Evolutionary conservation across 2,113 vertebrate species (phyloP), one percentile per base, ranked within the genome.

Genomic region (Lichenostomus cassidix): DNA sequence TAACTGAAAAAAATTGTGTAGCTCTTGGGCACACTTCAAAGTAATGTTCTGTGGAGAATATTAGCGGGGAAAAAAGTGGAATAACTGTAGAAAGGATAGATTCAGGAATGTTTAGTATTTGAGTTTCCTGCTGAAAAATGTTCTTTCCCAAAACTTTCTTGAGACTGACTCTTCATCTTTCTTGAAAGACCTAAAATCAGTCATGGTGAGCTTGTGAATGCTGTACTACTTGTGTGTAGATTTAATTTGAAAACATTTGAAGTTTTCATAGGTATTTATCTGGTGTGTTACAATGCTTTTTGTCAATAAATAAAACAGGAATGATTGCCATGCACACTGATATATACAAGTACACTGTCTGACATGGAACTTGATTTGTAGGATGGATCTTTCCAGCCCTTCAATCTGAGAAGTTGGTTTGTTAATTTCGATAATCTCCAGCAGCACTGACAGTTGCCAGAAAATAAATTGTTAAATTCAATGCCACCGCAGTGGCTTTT

Each of bases 1-100:
- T 80, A 94, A 87, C 79, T 86, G 60, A 80, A 94, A 76, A 91
- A 91, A 88, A 60, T 5, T 47, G 12, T n/a, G 35, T 87, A 65
- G 53, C 88, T 88, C 75, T 85, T 74, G 50, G 63, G 55, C 68
- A 83, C 46, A 25, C 73, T 83, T 94, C 59, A 83, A 53, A 85
- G 67, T 86, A 73, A 63, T 79, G 46, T 83, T 93, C 49, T 75
- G 41, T 27, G 27, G 47, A 81, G 85, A 77, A 70, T 86, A 55
- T 63, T 73, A 63, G 25, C 21, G 21, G 68, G 33, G 33, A 56
- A 83, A 71, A 46, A 35, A 23, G 8, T 46, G 11, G 20, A 86
- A 35, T 88, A 67, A 23, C 44, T 55, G 37, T 65, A 64, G 22
- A 52, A 39, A 31, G 5, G 83, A 44, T 83, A 70, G 70, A 41